phyloP scores from a whole-genome alignment of 2,797 vertebrate species.

The Garrulus glandarius region DNA sequence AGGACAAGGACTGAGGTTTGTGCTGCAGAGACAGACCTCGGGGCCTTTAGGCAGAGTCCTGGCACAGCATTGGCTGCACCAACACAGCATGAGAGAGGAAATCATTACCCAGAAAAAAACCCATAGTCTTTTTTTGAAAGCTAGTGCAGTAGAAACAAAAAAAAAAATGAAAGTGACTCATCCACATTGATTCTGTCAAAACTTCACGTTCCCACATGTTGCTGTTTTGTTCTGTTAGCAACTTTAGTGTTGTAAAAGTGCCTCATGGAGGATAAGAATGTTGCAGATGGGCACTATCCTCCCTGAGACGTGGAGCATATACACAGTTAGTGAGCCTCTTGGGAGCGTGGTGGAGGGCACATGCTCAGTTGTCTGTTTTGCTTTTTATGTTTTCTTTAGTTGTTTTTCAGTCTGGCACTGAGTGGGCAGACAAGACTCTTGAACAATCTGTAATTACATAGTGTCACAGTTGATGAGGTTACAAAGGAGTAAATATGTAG shows the following conservation, averaged over 20 bases:
- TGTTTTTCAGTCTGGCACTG: slow-evolving; percentile 45
- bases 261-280: neutral
- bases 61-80: neutral
- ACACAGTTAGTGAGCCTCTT: neutral
- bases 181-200: neutral
- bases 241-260: neutral
- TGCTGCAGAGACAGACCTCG: neutral
- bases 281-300: neutral
- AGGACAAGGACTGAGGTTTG: neutral
- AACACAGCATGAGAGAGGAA: neutral
- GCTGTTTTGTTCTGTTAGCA: neutral
- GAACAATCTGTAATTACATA: slow-evolving; percentile 67
- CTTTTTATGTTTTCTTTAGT: slow-evolving; percentile 31
- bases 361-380: neutral
- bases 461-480: slow-evolving; percentile 66
- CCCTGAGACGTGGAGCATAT: neutral
- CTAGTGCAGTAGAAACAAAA: neutral
- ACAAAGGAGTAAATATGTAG: slow-evolving; percentile 67
- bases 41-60: neutral
- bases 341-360: neutral
- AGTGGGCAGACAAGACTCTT: slow-evolving; percentile 58
- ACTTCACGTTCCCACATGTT: neutral
- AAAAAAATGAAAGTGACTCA: neutral
- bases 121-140: neutral
- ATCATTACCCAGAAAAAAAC: neutral